Percentiles rank a stretch among this genome's conserved stretches.
phyloP scores from a whole-genome alignment of 1,140 invertebrate species.

The Achatina immaculata region DNA sequence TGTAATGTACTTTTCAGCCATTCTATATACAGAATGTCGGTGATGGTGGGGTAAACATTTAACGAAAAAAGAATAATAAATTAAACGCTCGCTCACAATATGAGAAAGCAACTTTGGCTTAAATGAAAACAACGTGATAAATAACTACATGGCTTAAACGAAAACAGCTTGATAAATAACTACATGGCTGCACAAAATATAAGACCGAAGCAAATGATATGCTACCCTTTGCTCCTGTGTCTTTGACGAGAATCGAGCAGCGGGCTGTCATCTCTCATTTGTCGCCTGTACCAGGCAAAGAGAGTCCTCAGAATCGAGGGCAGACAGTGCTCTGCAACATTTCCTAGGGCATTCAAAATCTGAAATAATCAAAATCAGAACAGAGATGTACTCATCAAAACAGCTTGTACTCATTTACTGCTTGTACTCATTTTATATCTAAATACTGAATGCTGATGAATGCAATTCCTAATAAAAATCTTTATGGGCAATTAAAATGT shows the following conservation, averaged over 20 bases:
- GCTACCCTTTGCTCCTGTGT: slow-evolving; percentile 67
- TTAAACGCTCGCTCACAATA: too few species aligned
- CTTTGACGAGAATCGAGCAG: slow-evolving; percentile 55
- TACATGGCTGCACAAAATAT: too few species aligned
- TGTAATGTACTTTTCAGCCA: too few species aligned
- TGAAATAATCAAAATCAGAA: slow-evolving; percentile 44
- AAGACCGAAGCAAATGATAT: too few species aligned
- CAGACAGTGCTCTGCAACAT: slow-evolving; percentile 95
- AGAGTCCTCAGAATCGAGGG: slow-evolving; percentile 94
- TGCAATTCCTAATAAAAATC: background rate
- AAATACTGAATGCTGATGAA: background rate
- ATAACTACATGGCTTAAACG: too few species aligned
- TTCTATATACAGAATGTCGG: too few species aligned
- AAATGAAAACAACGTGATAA: too few species aligned
- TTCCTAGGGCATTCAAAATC: slow-evolving; percentile 90
- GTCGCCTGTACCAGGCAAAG: slow-evolving; percentile 95
- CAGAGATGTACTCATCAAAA: background rate
- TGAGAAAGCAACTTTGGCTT: too few species aligned
- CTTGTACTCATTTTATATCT: background rate
- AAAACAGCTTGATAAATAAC: too few species aligned
- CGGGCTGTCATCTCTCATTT: slow-evolving; percentile 76
- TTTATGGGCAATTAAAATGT: too few species aligned
- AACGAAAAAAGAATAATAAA: too few species aligned
- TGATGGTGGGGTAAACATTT: too few species aligned
- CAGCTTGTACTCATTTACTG: slow-evolving; percentile 5